phyloP scores from a whole-genome alignment of 2,888 invertebrate species.

The Thymelicus sylvestris region DNA sequence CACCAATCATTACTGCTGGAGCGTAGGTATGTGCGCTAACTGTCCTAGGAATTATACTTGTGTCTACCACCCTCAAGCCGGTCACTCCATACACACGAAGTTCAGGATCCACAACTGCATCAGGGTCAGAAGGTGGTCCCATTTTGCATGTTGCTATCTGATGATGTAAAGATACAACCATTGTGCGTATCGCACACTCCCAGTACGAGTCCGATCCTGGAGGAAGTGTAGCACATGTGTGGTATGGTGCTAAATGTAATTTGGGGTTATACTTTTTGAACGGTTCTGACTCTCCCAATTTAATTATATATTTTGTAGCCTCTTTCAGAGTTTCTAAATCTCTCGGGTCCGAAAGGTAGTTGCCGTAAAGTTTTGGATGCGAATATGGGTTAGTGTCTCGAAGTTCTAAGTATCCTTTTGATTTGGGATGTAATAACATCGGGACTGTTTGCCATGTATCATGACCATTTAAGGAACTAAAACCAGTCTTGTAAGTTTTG shows the following conservation, averaged over 20 bases:
- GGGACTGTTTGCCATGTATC: slow-evolving; percentile 88
- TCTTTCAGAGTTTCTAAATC: slow-evolving; percentile 85
- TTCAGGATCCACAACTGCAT: slow-evolving; percentile 87
- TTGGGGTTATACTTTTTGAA: slow-evolving; percentile 84
- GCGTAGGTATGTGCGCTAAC: slow-evolving; percentile 87
- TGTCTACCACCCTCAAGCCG: slow-evolving; percentile 87
- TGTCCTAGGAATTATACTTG: slow-evolving; percentile 88
- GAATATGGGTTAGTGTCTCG: slow-evolving; percentile 90
- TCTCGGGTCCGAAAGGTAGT: slow-evolving; percentile 89
- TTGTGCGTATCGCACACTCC: slow-evolving; percentile 87
- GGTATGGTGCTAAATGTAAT: slow-evolving; percentile 79
- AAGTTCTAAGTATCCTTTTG: slow-evolving; percentile 88
- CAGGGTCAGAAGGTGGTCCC: slow-evolving; percentile 86
- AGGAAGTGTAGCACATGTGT: slow-evolving; percentile 76
- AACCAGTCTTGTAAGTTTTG: slow-evolving; percentile 83
- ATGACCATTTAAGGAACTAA: slow-evolving; percentile 77
- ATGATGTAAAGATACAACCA: slow-evolving; percentile 84
- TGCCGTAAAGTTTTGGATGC: slow-evolving; percentile 90
- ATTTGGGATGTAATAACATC: slow-evolving; percentile 90
- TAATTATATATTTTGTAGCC: slow-evolving; percentile 86
- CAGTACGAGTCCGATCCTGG: slow-evolving; percentile 88
- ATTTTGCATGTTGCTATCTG: slow-evolving; percentile 89
- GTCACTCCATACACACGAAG: slow-evolving; percentile 86
- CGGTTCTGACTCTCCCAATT: slow-evolving; percentile 84
- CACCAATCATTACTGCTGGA: slow-evolving; percentile 89